A percentile compares a stretch with the other conserved stretches of the same genome.
Evolutionary conservation across 2,888 invertebrate genomes (phyloP).

Genomic region (Phasia obesa): DNA sequence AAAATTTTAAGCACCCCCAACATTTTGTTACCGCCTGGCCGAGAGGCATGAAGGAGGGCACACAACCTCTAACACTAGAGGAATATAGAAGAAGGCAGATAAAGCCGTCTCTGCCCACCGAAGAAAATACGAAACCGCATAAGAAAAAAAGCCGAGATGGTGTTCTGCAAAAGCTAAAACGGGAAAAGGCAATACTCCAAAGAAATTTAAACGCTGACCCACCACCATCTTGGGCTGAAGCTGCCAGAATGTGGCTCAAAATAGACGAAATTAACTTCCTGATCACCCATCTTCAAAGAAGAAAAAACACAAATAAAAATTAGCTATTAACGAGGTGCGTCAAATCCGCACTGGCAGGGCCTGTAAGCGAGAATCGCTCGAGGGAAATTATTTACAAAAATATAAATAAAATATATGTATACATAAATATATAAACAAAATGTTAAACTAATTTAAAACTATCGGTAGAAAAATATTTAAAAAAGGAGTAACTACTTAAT

Average conservation of each 20-base stretch:
- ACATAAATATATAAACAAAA: too few relatives aligned
- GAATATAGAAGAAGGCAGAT: neutral
- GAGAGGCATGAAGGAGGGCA: conserved; percentile 1
- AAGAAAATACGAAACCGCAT: neutral
- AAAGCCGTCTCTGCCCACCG: neutral
- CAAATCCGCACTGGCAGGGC: too few relatives aligned
- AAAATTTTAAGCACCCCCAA: too few relatives aligned
- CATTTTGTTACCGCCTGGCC: neutral
- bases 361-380: too few relatives aligned
- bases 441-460: neutral
- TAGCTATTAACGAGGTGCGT: too few relatives aligned
- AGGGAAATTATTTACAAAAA: too few relatives aligned
- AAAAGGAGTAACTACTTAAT: neutral
- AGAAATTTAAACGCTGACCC: neutral
- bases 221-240: neutral
- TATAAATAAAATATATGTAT: too few relatives aligned
- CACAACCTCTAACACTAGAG: neutral
- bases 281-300: neutral
- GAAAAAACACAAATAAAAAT: too few relatives aligned
- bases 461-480: neutral
- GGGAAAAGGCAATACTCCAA: neutral
- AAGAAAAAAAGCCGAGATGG: neutral
- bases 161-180: neutral
- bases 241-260: neutral
- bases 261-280: neutral